Percentiles rank a stretch among this genome's conserved stretches.
Evolutionary conservation across 2,888 invertebrate species (phyloP).

Genomic region (Orchesella flavescens): DNA sequence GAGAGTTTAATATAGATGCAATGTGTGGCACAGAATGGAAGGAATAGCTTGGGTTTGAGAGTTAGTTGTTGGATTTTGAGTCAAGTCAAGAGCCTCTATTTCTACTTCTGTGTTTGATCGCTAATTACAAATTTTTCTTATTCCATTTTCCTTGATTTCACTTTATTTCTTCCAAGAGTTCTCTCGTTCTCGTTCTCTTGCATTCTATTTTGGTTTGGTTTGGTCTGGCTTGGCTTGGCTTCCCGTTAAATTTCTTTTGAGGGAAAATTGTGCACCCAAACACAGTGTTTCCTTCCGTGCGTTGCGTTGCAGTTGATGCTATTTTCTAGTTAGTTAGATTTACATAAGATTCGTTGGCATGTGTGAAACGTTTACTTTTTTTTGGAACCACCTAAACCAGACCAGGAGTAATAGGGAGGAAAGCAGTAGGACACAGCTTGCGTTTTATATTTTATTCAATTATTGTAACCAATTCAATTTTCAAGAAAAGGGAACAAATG

Average conservation of each 20-base stretch:
- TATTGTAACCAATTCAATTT: slow-evolving; percentile 63
- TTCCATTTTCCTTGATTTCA: slow-evolving; percentile 53
- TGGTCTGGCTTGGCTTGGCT: background rate
- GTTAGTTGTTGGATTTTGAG: background rate
- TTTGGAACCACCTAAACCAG: background rate
- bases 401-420: slow-evolving; percentile 12
- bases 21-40: no score
- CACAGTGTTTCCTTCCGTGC: slow-evolving; percentile 7
- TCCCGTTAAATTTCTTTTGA: slow-evolving; percentile 24
- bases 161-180: slow-evolving; percentile 4
- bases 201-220: background rate
- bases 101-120: slow-evolving; percentile 56
- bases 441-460: slow-evolving; percentile 68
- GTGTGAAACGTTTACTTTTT: slow-evolving; percentile 16
- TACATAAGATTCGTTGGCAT: background rate
- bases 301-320: background rate
- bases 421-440: slow-evolving; percentile 61
- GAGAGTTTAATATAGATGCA: no score
- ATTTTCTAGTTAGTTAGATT: background rate
- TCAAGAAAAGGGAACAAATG: slow-evolving; percentile 40
- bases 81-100: slow-evolving; percentile 8
- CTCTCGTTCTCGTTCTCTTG: background rate
- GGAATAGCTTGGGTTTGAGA: no score
- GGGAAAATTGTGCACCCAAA: slow-evolving; percentile 25
- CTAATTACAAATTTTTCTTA: slow-evolving; percentile 65